phyloP scores from a whole-genome alignment of 2,113 vertebrate genomes.

The Suncus etruscus region DNA sequence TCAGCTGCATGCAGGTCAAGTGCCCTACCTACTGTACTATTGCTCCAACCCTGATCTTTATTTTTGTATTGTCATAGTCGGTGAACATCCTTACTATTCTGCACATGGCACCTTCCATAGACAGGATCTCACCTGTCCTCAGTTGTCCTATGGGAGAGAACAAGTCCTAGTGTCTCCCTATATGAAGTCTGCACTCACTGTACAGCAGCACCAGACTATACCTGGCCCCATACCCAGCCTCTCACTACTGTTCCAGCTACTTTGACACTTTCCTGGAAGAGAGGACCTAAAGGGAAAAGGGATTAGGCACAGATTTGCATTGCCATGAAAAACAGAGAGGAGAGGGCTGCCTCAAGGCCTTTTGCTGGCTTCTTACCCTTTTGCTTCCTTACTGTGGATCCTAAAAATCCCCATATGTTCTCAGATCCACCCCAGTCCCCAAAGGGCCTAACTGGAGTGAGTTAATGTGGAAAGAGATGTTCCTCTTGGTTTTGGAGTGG shows the following conservation, averaged over 20 bases:
- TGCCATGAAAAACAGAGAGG: background rate
- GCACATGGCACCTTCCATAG: too few species aligned
- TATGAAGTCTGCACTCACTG: background rate
- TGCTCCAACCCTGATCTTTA: background rate
- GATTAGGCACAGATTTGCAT: background rate
- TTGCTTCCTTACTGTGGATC: background rate
- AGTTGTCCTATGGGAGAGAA: too few species aligned
- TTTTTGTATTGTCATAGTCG: conserved; percentile 11
- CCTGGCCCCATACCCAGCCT: background rate
- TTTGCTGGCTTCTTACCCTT: background rate
- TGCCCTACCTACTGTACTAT: too few species aligned
- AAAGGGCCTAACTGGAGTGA: background rate
- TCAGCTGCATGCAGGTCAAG: too few species aligned
- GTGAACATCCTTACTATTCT: too few species aligned
- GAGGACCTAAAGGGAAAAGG: background rate
- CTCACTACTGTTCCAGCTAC: background rate
- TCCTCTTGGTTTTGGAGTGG: background rate
- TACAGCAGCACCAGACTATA: too few species aligned
- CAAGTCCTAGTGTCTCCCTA: too few species aligned
- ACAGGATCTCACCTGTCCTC: too few species aligned
- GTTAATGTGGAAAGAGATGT: background rate
- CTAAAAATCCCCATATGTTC: background rate
- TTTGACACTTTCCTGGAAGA: background rate
- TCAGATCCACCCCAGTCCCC: background rate
- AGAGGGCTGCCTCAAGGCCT: background rate